phyloP scores from a whole-genome alignment of 2,113 vertebrate genomes.

The Butorides virescens region DNA sequence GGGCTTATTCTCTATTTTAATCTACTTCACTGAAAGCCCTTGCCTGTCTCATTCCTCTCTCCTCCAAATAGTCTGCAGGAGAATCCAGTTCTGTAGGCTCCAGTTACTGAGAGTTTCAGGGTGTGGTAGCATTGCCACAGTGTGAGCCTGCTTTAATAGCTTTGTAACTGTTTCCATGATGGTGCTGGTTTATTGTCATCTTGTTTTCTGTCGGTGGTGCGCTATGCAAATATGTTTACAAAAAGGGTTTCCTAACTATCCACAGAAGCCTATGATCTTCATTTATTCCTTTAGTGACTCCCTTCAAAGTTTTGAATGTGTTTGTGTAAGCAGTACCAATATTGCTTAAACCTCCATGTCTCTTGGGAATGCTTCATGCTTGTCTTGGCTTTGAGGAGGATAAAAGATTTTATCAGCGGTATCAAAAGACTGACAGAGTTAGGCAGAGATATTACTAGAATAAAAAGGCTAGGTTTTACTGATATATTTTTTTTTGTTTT shows the following conservation, averaged over 20 bases:
- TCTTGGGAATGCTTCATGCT: not conserved
- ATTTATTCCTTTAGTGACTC: not conserved
- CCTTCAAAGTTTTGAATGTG: not conserved
- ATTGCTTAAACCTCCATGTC: not conserved
- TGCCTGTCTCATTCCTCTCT: not conserved
- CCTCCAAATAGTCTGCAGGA: not conserved
- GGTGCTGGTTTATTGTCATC: not conserved
- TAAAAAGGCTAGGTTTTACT: not conserved
- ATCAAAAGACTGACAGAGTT: not conserved
- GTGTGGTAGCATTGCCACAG: not conserved
- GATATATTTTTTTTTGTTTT: not conserved
- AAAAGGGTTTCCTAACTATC: not conserved
- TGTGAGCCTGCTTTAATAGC: not conserved
- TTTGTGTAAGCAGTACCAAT: not conserved
- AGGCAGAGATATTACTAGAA: not conserved
- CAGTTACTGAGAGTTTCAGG: not conserved
- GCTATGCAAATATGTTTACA: not conserved
- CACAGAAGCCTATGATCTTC: not conserved
- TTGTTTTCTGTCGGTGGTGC: not conserved
- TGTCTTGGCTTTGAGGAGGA: not conserved
- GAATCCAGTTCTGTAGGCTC: not conserved
- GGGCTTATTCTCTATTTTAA: constrained; percentile 12
- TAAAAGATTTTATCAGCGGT: not conserved
- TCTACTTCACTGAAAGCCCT: not conserved
- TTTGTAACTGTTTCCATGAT: not conserved